Conservation (phyloP, 2,113 vertebrate genomes). For the Engraulis encrasicolus region DNA sequence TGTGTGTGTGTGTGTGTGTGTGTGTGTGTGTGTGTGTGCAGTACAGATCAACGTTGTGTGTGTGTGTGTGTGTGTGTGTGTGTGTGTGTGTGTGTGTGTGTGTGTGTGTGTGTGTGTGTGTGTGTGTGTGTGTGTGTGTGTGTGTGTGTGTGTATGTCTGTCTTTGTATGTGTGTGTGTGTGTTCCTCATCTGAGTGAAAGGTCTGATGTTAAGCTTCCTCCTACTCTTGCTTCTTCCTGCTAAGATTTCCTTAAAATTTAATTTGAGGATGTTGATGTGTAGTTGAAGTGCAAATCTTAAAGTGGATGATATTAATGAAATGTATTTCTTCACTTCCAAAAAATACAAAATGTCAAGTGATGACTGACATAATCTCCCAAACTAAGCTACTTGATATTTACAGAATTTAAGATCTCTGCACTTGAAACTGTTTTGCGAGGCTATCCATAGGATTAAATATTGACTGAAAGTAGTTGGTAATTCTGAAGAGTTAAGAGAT, state of each 20-base stretch:
- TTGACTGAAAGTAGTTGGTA: no score
- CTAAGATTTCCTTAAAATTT: neutral
- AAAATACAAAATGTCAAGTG: neutral
- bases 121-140: no score
- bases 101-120: no score
- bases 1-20: no score
- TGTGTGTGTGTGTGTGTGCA: no score
- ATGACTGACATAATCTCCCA: neutral
- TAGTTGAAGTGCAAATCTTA: neutral
- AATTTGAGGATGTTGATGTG: neutral
- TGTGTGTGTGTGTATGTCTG: no score
- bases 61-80: no score
- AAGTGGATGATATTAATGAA: neutral
- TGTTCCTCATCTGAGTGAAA: neutral
- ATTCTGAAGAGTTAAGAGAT: no score
- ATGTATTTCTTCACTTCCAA: neutral
- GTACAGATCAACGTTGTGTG: no score
- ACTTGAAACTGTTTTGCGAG: neutral
- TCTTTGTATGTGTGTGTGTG: no score
- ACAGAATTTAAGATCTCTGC: neutral
- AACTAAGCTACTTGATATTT: neutral
- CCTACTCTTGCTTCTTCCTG: neutral
- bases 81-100: no score
- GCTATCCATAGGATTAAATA: no score
- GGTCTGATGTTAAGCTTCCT: neutral